phyloP scores from a whole-genome alignment of 2,113 vertebrate species.

The Petaurus breviceps region DNA sequence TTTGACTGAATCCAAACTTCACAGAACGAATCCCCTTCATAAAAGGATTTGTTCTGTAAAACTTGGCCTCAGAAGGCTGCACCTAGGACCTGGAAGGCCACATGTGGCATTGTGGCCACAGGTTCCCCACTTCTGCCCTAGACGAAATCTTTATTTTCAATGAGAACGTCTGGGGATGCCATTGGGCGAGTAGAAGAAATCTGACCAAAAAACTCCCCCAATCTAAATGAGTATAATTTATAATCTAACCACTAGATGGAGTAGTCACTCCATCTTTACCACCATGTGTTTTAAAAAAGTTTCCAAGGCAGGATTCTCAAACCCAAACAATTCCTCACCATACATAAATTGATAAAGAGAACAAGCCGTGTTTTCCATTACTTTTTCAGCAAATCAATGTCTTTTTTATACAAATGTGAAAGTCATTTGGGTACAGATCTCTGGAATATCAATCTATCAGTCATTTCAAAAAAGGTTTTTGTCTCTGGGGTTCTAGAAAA shows the following conservation, averaged over 20 bases:
- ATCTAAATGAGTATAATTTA: slow-evolving; percentile 22
- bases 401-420: slow-evolving; percentile 73
- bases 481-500: slow-evolving; percentile 67
- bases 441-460: slow-evolving; percentile 70
- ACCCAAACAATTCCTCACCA: slow-evolving; percentile 61
- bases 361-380: slow-evolving; percentile 74
- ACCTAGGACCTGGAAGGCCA: no score
- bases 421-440: slow-evolving; percentile 76
- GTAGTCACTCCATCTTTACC: slow-evolving; percentile 61
- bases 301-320: slow-evolving; percentile 46
- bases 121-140: no score
- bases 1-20: no score
- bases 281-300: background rate
- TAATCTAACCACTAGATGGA: slow-evolving; percentile 78
- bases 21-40: no score
- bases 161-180: background rate
- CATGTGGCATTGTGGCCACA: no score
- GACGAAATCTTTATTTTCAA: background rate
- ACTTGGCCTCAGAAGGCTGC: no score
- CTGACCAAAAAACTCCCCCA: background rate
- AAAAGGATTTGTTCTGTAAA: no score
- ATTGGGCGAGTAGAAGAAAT: background rate
- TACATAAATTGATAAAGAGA: slow-evolving; percentile 70
- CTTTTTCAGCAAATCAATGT: slow-evolving; percentile 65
- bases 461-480: slow-evolving; percentile 71